Evolutionary conservation across 2,113 vertebrate species (phyloP), one percentile per base, ranked within the genome.

Genomic region (Lipophrys pholis): DNA sequence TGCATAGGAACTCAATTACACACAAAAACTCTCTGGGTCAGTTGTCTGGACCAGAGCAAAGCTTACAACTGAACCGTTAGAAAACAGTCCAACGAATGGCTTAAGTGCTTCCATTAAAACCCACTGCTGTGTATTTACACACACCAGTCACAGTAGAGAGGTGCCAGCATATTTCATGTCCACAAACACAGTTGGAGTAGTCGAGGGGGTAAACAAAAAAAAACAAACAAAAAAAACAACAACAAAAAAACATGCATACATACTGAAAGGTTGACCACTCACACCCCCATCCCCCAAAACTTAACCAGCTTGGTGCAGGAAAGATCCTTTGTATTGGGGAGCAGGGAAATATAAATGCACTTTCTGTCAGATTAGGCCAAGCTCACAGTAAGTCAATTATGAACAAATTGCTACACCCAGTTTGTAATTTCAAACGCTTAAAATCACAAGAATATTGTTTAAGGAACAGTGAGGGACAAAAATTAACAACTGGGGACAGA

Each of bases 61-160:
- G 78, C 78, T 78, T 67, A 68, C 74, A 54, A 53, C 52, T 68
- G 79, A 58, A 81, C 72, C 63, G 9, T 81, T 80, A 16, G 59
- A 80, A 83, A 91, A 87, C 68, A 81, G 86, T 87, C 83, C 86
- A 72, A 78, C n/a, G 15, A 86, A 92, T 89, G 89, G 86, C 87
- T 90, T 90, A 81, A 87, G 85, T 83, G 85, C 80, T 82, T 79
- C 71, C 66, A 63, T 58, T 30, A 49, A 76, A 77, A 86, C 80
- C 39, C 61, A 69, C 62, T 52, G 74, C 55, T 78, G 50, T 74
- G 74, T 60, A 55, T 66, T 52, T 53, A 68, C 73, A 77, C 54
- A 83, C 54, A 68, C 56, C 74, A 71, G 59, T 83, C 76, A 83
- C 80, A 87, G 85, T 80, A 81, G 80, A 85, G 82, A 82, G 51